A percentile compares a stretch with the other conserved stretches of the same genome.
Evolutionary conservation across 2,113 vertebrate genomes (phyloP).

Genomic region (Perccottus glenii): DNA sequence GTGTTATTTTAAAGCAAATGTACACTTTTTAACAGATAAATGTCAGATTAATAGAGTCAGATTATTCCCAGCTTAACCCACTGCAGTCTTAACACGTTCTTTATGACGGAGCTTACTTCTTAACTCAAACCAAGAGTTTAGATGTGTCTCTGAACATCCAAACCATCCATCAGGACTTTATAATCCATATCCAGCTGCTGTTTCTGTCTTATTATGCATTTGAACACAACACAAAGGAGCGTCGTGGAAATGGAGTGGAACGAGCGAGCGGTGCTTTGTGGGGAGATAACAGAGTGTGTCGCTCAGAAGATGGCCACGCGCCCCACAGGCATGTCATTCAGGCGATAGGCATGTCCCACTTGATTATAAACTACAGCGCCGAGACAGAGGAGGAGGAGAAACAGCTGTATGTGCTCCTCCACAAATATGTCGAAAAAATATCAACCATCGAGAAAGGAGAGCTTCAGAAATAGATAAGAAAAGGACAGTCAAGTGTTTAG

Average conservation of each 20-base stretch:
- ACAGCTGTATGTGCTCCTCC: background rate
- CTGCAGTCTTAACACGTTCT: background rate
- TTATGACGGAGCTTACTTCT: background rate
- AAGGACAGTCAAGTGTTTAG: background rate
- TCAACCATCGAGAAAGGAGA: background rate
- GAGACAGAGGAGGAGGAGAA: background rate
- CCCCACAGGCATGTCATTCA: background rate
- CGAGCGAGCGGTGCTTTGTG: background rate
- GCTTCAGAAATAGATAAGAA: background rate
- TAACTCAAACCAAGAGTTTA: background rate
- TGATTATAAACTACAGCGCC: background rate
- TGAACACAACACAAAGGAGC: background rate
- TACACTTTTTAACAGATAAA: background rate
- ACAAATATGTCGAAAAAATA: too few relatives aligned
- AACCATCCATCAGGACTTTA: background rate
- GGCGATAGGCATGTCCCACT: background rate
- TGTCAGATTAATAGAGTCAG: background rate
- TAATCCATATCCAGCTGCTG: background rate
- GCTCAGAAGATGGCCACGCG: background rate
- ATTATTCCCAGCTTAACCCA: background rate
- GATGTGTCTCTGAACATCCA: background rate
- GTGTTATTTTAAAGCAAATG: too few relatives aligned
- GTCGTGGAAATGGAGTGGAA: background rate
- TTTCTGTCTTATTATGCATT: background rate
- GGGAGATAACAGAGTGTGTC: constrained; percentile 3